Conservation (phyloP, 2,113 vertebrate genomes). For the Synchiropus splendidus region DNA sequence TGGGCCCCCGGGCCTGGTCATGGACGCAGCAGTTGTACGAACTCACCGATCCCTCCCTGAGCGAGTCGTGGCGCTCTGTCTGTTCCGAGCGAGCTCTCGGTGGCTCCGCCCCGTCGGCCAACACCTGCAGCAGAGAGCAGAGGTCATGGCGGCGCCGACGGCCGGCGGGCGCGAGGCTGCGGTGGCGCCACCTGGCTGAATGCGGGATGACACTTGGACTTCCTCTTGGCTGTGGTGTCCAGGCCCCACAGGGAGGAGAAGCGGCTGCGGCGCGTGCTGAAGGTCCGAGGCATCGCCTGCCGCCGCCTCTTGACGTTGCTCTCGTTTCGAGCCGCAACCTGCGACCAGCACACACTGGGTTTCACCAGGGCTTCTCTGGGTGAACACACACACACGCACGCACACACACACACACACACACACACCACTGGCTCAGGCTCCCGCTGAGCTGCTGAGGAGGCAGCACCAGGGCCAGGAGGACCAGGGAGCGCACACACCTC, state of each 20-base stretch:
- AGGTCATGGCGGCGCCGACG: no score
- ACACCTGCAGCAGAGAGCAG: no score
- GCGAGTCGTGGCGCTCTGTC: slow-evolving; percentile 79
- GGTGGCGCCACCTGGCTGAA: slow-evolving; percentile 96
- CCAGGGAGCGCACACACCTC: no score
- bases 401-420: slow-evolving; percentile 7
- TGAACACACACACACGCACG: not conserved
- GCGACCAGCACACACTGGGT: not conserved
- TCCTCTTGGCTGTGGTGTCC: slow-evolving; percentile 89
- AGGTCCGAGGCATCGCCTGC: slow-evolving; percentile 82
- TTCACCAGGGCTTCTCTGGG: not conserved
- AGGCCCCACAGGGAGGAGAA: slow-evolving; percentile 97
- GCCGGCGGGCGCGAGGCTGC: no score
- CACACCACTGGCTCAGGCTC: no score
- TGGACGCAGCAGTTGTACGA: no score
- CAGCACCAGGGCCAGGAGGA: no score
- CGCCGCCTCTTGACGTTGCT: slow-evolving; percentile 75
- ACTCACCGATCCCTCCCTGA: slow-evolving; percentile 85
- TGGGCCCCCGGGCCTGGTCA: no score
- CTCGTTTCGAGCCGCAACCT: slow-evolving; percentile 91
- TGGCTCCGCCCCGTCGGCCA: slow-evolving; percentile 77
- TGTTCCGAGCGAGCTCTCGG: slow-evolving; percentile 79
- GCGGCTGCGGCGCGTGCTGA: slow-evolving; percentile 86
- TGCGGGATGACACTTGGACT: slow-evolving; percentile 80
- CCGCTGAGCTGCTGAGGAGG: no score